Base-by-base conservation (phyloP, 2,113 vertebrate genomes). In the Mobula birostris region DNA sequence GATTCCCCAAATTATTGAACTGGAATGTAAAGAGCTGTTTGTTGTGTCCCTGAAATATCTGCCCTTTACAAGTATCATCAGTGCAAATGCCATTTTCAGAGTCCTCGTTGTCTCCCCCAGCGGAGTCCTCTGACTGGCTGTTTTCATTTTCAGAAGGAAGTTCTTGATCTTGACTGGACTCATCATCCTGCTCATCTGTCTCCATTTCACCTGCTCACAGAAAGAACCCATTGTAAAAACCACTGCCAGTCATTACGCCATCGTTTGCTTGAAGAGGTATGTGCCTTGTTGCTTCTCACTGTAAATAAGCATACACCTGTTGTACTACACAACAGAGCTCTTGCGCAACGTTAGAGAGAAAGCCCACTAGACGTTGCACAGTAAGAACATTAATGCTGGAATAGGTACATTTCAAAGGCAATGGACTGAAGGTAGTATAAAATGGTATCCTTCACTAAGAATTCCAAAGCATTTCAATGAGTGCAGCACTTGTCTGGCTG, bases 91-190 rank as follows among this genome's bases (percentile, higher is more conserved):
- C 98, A 95, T 99, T 99, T 96, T 99, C 99, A 94, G 98, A 98
- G 85, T 99, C 99, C 21, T 93, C 91, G 94, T 98, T 99, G 96
- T 99, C 98, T 77, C 98, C 98, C 80, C 98, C 98, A 95, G 99
- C 98, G 0, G 99, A 99, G 95, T 99, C 99, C 97, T 99, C 99
- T 5, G 98, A 99, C 36, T 99, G 99, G 96, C 99, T 99, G 95
- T 98, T 98, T 95, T 99, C 99, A 79, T 99, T 99, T 95, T 99
- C 98, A 0, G 99, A 99, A 94, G 98, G 98, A 95, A 99, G 97
- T 95, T 99, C 99, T 96, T 99, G 98, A 97, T 99, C 99, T 96
- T 99, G 98, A 94, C 99, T 99, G 94, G 98, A 99, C 95, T 99
- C 99, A 29, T 99, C 99, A 94, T 99, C 99, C 96, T 98, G 98